phyloP scores from a whole-genome alignment of 2,113 vertebrate genomes.

The Caloenas nicobarica region DNA sequence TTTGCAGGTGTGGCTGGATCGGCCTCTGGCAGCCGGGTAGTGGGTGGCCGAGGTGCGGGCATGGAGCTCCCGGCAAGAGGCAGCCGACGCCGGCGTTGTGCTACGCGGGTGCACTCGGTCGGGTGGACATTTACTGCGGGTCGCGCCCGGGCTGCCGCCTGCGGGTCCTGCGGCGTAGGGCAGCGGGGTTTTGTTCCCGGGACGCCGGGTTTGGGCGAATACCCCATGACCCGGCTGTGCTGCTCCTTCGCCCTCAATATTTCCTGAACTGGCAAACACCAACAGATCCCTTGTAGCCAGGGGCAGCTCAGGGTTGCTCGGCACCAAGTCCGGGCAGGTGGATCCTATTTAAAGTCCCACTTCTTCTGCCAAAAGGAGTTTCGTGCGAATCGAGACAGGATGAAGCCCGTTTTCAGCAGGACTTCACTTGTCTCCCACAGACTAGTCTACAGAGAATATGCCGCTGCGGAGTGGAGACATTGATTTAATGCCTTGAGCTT shows the following conservation, averaged over 20 bases:
- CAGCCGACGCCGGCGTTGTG: fast-evolving
- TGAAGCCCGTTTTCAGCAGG: not conserved
- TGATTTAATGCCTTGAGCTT: slow-evolving; percentile 34
- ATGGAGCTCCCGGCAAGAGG: not conserved
- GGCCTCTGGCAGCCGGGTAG: not conserved
- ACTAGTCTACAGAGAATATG: not conserved
- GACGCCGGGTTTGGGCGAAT: not conserved
- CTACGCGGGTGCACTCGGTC: not conserved
- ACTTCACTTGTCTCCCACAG: not conserved
- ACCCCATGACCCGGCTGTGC: not conserved
- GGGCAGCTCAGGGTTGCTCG: not conserved
- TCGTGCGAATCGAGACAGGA: not conserved
- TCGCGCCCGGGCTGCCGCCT: not conserved
- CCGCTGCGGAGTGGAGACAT: not conserved
- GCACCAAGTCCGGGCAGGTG: not conserved
- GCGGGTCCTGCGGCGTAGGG: no score
- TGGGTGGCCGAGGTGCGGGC: not conserved
- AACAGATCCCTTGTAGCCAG: not conserved
- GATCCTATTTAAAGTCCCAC: not conserved
- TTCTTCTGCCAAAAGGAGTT: not conserved
- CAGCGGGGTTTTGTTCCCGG: not conserved
- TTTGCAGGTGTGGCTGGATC: not conserved
- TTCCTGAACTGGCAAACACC: not conserved
- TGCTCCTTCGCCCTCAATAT: not conserved
- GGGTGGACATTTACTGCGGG: no score